Percentiles rank a stretch among this genome's conserved stretches.
Evolutionary conservation across 2,797 vertebrate species (phyloP).

Genomic region (Vespertilio murinus): DNA sequence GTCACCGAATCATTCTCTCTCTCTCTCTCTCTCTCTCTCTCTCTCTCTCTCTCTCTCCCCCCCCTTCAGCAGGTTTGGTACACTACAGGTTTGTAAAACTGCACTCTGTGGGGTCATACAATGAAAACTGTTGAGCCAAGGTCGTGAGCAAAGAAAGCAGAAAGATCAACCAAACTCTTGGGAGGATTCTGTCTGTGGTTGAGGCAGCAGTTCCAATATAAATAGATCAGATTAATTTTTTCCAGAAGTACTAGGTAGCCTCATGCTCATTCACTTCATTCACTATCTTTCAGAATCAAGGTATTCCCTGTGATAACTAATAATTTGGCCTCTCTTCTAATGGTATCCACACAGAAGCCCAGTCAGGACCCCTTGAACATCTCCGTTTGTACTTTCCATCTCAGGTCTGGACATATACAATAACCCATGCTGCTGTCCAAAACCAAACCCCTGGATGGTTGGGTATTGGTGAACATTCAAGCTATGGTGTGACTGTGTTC

Average conservation of each 20-base stretch:
- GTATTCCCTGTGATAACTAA: constrained; percentile 17
- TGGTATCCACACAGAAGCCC: neutral
- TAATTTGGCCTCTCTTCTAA: neutral
- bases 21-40: neutral
- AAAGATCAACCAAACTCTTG: neutral
- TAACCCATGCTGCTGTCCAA: neutral
- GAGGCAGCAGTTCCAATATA: neutral
- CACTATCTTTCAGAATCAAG: neutral
- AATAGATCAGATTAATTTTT: neutral
- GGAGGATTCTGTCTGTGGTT: neutral
- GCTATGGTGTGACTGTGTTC: neutral
- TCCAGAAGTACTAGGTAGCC: neutral
- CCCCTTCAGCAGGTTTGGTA: too few species aligned
- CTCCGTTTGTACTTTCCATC: neutral
- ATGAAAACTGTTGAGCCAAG: neutral
- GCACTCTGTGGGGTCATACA: neutral
- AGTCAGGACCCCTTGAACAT: neutral
- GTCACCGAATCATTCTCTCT: neutral
- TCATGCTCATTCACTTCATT: neutral
- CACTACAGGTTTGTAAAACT: neutral
- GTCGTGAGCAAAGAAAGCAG: neutral
- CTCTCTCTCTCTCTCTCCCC: neutral
- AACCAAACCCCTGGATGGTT: neutral
- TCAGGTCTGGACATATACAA: neutral
- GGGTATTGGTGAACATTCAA: neutral